Conservation (phyloP, 2,888 invertebrate species). For the Neoscelio sp. region DNA sequence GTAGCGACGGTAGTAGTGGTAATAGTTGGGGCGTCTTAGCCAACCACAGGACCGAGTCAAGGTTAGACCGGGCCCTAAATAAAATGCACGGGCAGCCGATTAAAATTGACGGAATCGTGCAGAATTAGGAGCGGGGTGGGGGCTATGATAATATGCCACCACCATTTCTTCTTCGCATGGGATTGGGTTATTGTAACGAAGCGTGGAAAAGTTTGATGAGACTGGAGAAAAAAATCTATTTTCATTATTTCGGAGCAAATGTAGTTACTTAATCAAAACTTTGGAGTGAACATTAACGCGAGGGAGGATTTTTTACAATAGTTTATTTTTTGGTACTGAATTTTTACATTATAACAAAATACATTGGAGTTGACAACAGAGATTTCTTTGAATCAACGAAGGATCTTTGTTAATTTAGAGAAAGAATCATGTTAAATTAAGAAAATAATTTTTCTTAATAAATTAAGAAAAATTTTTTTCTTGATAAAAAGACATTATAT, state of each 20-base stretch:
- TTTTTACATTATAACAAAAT: too few relatives aligned
- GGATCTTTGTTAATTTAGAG: too few relatives aligned
- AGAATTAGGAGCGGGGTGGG: conserved; percentile 14
- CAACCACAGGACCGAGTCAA: conserved; percentile 61
- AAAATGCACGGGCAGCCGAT: conserved; percentile 45
- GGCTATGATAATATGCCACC: conserved; percentile 21
- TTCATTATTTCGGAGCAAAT: conserved; percentile 14
- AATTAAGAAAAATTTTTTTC: too few relatives aligned
- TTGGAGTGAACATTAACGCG: neutral
- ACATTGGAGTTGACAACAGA: too few relatives aligned
- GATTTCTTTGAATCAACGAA: too few relatives aligned
- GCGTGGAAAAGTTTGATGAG: conserved; percentile 28
- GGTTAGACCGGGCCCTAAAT: conserved; percentile 56
- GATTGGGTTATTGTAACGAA: conserved; percentile 43
- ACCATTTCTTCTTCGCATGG: conserved; percentile 4
- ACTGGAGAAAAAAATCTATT: conserved; percentile 22
- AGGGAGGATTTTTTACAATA: neutral
- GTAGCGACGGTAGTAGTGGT: conserved; percentile 33
- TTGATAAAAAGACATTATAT: too few relatives aligned
- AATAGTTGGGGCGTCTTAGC: conserved; percentile 36
- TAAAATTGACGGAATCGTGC: conserved; percentile 52
- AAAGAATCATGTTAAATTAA: too few relatives aligned
- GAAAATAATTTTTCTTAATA: too few relatives aligned
- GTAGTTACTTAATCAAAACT: neutral
- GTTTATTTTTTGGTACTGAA: neutral